phyloP scores from a whole-genome alignment of 1,140 invertebrate genomes.

The Zaprionus vittiger region DNA sequence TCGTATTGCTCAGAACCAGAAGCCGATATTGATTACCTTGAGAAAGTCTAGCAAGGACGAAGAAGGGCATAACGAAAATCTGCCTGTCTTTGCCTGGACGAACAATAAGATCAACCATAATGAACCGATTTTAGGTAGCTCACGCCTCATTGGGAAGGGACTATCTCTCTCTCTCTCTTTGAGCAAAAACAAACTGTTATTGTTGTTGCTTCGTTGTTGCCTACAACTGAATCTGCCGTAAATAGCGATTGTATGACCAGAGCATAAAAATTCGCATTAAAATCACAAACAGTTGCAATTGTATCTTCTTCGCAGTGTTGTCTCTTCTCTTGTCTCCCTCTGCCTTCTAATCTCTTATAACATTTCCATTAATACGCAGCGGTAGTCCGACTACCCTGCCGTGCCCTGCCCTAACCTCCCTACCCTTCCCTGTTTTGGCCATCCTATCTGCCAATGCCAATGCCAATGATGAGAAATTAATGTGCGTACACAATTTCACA shows the following conservation, averaged over 20 bases:
- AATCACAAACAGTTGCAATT: constrained; percentile 74
- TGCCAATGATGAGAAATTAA: constrained; percentile 81
- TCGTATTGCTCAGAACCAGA: constrained; percentile 38
- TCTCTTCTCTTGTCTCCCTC: constrained; percentile 7
- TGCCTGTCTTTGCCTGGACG: constrained; percentile 18
- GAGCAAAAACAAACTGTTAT: constrained; percentile 44
- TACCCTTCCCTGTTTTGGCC: background rate
- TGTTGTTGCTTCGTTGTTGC: constrained; percentile 10
- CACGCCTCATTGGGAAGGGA: constrained; percentile 41
- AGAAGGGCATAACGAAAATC: constrained; percentile 25
- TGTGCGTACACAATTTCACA: constrained; percentile 72
- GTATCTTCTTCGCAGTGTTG: constrained; percentile 42
- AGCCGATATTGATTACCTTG: constrained; percentile 65
- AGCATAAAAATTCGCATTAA: constrained; percentile 78
- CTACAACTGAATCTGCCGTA: constrained; percentile 38
- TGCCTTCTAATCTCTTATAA: constrained; percentile 77
- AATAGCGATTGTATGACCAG: constrained; percentile 63
- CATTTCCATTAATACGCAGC: constrained; percentile 80
- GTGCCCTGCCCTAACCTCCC: background rate
- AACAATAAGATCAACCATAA: constrained; percentile 58
- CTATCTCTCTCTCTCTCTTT: background rate
- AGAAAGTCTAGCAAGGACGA: constrained; percentile 46
- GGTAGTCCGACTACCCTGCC: constrained; percentile 51
- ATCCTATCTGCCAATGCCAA: constrained; percentile 40
- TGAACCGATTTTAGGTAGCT: constrained; percentile 72